Base-by-base conservation (phyloP, 2,113 vertebrate species). In the Ictidomys tridecemlineatus region DNA sequence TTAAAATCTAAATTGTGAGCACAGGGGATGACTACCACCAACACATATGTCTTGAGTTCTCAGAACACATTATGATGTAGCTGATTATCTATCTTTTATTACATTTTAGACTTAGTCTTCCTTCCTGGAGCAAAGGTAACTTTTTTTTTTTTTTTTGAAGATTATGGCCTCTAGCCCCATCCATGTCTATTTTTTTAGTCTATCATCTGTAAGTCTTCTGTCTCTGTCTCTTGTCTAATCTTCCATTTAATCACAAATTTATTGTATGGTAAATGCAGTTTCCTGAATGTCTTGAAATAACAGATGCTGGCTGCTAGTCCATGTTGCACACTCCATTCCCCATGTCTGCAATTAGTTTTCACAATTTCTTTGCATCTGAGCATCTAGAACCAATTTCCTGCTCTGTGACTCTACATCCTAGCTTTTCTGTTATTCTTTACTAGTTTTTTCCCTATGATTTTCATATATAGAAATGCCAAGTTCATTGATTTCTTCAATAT, bases 91-190 rank as follows among this genome's bases (percentile, higher is more conserved):
- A 77, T 24, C 4, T 45, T 95, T 78, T 82, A 48, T 45, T n/a
- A 80, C 13, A 82, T 70, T 79, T 39, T 48, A 80, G 5, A 82
- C 9, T 14, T n/a, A 39, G 8, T 89, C 8, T 34, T 89, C 5
- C 39, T 58, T 93, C 2, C 16, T 58, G 8, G 18, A 34, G 1
- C 0, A 87, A 77, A 89, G 84, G 13, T 42, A 17, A 34, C 22
- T 51, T 45, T n/a, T n/a, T 65, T 45, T 45, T 80, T 93, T 56
- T 65, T 45, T 45, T 76, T 93, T 56, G 37, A 89, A 82, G 30
- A 65, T 2, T 80, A 7, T 61, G 63, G 13, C 7, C 86, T 82
- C 16, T 51, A 80, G 12, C 3, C 32, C 63, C 11, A 58, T 58
- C 56, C 56, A 58, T 45, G 39, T 86, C 42, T 61, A 26, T 45